Percentiles rank a stretch among this genome's conserved stretches.
These are phyloP conservation scores for Lepetodrilus schrolli DNA, from an alignment of 2,888 invertebrate species.

Conservation along the genomic window DNA sequence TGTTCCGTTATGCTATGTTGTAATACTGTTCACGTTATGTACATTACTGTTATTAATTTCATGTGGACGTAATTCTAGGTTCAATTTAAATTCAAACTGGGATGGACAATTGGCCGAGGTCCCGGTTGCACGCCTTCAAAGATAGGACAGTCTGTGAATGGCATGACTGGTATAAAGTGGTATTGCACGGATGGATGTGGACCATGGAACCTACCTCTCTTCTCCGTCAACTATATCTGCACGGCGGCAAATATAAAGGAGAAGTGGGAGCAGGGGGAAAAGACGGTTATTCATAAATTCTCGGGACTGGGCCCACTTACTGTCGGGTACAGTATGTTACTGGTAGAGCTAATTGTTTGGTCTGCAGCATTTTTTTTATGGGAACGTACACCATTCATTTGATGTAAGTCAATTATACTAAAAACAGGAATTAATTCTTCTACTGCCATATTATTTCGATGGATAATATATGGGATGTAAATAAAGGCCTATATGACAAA, in stretches of 20 bases:
- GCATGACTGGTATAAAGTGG: neutral
- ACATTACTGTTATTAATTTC: neutral
- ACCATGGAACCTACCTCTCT: neutral
- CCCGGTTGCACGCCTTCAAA: constrained; percentile 42
- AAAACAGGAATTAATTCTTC: too few relatives aligned
- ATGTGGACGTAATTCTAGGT: constrained; percentile 28
- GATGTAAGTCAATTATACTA: too few relatives aligned
- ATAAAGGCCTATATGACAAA: too few relatives aligned
- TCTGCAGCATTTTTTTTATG: too few relatives aligned
- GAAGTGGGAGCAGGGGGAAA: constrained; percentile 38
- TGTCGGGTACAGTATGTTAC: constrained; percentile 31
- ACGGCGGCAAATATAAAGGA: constrained; percentile 40
- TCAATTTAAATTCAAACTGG: constrained; percentile 44
- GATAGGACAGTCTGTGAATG: constrained; percentile 37
- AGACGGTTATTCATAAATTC: constrained; percentile 34
- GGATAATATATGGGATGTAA: too few relatives aligned
- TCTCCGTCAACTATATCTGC: constrained; percentile 40
- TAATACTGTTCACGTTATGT: too few relatives aligned
- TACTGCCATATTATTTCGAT: too few relatives aligned
- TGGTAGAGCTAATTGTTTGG: too few relatives aligned
- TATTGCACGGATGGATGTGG: constrained; percentile 29
- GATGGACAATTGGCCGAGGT: constrained; percentile 44
- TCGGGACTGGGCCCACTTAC: constrained; percentile 35
- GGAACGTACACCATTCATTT: too few relatives aligned
- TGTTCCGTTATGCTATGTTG: too few relatives aligned